phyloP scores from a whole-genome alignment of 2,113 vertebrate genomes.

The Cyrtonyx montezumae region DNA sequence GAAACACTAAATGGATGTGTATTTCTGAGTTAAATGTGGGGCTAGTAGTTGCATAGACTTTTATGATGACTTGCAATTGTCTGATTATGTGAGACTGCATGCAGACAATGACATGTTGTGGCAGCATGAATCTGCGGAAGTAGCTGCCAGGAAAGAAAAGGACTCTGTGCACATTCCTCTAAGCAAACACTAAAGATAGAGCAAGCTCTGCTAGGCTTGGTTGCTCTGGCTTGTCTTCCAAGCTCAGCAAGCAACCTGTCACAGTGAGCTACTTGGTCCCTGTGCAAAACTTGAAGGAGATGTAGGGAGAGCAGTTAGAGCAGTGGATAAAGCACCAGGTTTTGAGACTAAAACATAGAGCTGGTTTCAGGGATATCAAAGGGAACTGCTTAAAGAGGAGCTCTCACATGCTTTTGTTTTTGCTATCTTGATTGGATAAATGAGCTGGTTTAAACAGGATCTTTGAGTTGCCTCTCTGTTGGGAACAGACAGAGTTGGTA shows the following conservation, averaged over 20 bases:
- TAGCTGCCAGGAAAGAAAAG: not conserved
- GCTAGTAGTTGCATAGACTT: not conserved
- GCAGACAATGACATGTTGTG: not conserved
- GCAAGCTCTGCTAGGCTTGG: not conserved
- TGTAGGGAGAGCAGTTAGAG: not conserved
- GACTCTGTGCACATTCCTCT: not conserved
- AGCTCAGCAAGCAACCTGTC: not conserved
- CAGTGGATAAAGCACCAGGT: not conserved
- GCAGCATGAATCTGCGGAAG: not conserved
- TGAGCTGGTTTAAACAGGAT: slow-evolving; percentile 52
- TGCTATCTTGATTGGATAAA: slow-evolving; percentile 42
- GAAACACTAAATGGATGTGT: not conserved
- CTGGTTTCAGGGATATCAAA: not conserved
- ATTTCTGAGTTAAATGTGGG: not conserved
- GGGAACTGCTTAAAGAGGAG: not conserved
- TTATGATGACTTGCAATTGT: not conserved
- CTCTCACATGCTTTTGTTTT: not conserved
- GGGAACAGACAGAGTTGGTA: not conserved
- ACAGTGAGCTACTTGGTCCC: not conserved
- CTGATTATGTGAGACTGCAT: not conserved
- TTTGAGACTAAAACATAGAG: not conserved
- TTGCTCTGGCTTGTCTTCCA: not conserved
- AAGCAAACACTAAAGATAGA: not conserved
- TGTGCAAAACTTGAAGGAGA: not conserved
- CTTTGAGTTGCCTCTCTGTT: not conserved